phyloP scores from a whole-genome alignment of 2,797 vertebrate species.

The Picus viridis region DNA sequence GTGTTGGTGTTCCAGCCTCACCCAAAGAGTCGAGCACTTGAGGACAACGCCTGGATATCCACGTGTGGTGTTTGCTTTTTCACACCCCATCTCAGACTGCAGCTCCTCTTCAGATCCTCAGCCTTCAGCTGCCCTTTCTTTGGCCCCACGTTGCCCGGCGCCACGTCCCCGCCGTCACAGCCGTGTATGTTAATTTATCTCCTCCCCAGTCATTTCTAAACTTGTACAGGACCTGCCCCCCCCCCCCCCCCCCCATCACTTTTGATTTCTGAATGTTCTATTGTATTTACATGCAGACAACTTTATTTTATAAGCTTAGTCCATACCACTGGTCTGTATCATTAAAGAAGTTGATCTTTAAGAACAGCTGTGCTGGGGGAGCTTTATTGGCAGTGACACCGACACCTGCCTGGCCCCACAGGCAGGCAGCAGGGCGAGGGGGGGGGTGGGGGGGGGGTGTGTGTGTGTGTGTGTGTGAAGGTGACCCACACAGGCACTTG shows the following conservation, averaged over 20 bases:
- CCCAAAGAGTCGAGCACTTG: conserved; percentile 60
- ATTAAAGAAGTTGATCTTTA: conserved; percentile 79
- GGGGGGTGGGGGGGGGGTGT: conserved; percentile 60
- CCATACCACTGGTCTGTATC: conserved; percentile 62
- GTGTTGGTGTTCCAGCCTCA: not conserved
- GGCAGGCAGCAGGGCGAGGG: not conserved
- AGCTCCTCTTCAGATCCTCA: not conserved
- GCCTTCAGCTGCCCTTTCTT: conserved; percentile 23
- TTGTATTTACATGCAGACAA: conserved; percentile 68
- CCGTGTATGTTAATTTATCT: conserved; percentile 59
- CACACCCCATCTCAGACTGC: conserved; percentile 29
- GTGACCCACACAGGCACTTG: conserved; percentile 79
- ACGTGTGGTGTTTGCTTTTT: conserved; percentile 34
- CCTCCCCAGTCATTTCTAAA: conserved; percentile 50
- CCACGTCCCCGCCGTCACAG: conserved; percentile 45
- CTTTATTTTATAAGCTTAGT: conserved; percentile 70
- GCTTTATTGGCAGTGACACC: conserved; percentile 79
- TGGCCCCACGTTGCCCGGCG: not conserved
- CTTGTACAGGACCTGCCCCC: conserved; percentile 60
- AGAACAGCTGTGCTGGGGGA: conserved; percentile 74
- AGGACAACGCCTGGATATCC: conserved; percentile 37
- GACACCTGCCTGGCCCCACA: too few species aligned
- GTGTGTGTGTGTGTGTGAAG: conserved; percentile 24
- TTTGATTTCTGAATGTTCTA: conserved; percentile 67
- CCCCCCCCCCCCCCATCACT: conserved; percentile 46